Conservation (phyloP, 2,113 vertebrate species). For the Fukomys damarensis region DNA sequence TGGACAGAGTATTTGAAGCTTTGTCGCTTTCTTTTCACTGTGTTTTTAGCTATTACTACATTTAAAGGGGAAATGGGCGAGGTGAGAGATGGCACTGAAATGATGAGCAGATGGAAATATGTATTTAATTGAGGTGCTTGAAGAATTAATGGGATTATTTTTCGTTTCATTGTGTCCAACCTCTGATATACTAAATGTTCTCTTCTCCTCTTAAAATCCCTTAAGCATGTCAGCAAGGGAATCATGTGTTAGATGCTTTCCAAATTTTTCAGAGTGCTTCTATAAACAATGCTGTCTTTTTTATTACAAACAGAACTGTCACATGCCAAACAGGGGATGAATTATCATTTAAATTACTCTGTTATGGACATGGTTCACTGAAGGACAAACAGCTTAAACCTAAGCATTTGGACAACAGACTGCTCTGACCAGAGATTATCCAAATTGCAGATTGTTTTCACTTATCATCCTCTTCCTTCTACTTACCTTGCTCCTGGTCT, state of each 20-base stretch:
- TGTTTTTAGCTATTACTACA: not conserved
- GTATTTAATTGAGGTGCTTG: not conserved
- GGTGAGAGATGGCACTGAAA: not conserved
- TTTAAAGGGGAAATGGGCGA: not conserved
- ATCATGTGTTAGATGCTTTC: conserved; percentile 29
- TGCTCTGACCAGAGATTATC: conserved; percentile 19
- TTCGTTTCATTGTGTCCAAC: not conserved
- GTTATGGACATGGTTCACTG: not conserved
- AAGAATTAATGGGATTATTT: not conserved
- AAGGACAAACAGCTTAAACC: not conserved
- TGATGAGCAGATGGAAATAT: not conserved
- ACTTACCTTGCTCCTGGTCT: not conserved
- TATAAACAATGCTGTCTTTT: conserved; percentile 18
- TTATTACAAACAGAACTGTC: not conserved
- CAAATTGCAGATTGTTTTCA: conserved; percentile 8
- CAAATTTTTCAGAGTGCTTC: conserved; percentile 35
- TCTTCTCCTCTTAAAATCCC: not conserved
- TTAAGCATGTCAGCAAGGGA: not conserved
- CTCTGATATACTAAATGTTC: not conserved
- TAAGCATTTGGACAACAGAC: not conserved
- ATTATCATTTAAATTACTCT: not conserved
- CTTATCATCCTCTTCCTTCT: conserved; percentile 19
- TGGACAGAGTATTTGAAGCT: not conserved
- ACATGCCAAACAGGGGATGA: not conserved
- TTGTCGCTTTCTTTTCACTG: not conserved